Percentiles rank a stretch among this genome's conserved stretches.
These are phyloP conservation scores for Ptyas mucosa DNA, from an alignment of 2,113 vertebrate genomes.

Conservation along the genomic window DNA sequence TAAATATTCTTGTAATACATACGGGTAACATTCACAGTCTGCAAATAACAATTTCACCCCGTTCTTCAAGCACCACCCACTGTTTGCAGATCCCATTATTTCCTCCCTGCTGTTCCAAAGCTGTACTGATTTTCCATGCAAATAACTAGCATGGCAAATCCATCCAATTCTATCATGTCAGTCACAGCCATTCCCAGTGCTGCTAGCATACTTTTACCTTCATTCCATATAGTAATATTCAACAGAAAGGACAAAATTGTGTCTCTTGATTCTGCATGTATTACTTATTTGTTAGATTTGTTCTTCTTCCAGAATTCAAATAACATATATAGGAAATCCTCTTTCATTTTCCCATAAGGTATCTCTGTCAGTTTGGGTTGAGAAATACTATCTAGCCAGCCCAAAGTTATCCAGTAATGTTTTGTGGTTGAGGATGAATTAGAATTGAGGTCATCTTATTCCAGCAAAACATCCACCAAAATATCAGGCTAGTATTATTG, in stretches of 20 bases:
- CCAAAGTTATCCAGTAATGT: background rate
- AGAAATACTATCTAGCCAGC: background rate
- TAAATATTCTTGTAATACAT: slow-evolving; percentile 39
- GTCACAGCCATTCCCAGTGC: background rate
- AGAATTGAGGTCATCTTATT: background rate
- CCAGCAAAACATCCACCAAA: background rate
- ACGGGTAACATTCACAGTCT: slow-evolving; percentile 4
- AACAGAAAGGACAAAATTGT: background rate
- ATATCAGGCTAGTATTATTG: background rate
- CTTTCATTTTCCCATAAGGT: background rate
- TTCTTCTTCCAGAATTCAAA: background rate
- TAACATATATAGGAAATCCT: background rate
- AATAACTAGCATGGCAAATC: background rate
- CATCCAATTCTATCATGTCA: background rate
- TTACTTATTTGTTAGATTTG: background rate
- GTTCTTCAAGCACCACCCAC: slow-evolving; percentile 20
- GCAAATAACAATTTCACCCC: slow-evolving; percentile 12
- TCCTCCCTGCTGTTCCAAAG: slow-evolving; percentile 4
- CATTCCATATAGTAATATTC: background rate
- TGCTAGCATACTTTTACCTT: background rate
- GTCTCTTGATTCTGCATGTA: background rate
- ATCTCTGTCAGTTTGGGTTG: background rate
- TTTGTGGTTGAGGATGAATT: background rate
- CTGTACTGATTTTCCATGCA: background rate
- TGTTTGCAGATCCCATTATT: background rate